Base-by-base conservation (phyloP, 2,113 vertebrate species). In the Siphamia tubifer region DNA sequence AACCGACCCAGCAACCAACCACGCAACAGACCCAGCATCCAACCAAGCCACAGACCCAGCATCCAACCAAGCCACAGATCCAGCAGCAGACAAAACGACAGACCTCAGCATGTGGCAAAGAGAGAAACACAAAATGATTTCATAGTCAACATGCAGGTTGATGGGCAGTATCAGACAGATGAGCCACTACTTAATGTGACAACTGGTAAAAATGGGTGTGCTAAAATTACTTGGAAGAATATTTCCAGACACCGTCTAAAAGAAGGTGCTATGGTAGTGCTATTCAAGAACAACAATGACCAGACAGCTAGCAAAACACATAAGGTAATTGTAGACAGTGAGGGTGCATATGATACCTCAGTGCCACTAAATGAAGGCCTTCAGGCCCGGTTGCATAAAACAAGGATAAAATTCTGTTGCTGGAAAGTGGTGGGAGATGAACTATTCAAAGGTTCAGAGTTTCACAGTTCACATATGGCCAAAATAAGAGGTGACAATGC, bases 321-420 rank as follows among this genome's bases (percentile, higher is more conserved):
- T 28, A 43, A 61, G 24, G 54, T 1, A 19, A 71, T 64, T 24
- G 3, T 15, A 1, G 34, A 51, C 15, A 40, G 2, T 3, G 7
- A 17, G 4, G 74, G 61, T 5, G 24, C 13, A 15, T 81, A 8
- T 16, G 36, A 83, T 1, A 87, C 77, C 19, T 69, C 53, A 1
- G 66, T 79, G 13, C 43, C 13, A 3, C 72, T 83, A n/a, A 73
- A 79, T 32, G 31, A 51, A 2, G 74, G 66, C 17, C 74, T 83
- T 19, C 82, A 87, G 13, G 80, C 42, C 16, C 42, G 82, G 15
- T 56, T 87, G 20, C 77, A 81, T 17, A 57, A 62, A 27, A 30
- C 13, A 7, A 48, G 9, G 13, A 75, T 1, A 47, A 2, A 11
- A 11, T 78, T 13, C 5, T 80, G 42, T 4, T 80, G 78, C 48